Evolutionary conservation across 2,797 vertebrate genomes (phyloP).

Genomic region (Artibeus jamaicensis): DNA sequence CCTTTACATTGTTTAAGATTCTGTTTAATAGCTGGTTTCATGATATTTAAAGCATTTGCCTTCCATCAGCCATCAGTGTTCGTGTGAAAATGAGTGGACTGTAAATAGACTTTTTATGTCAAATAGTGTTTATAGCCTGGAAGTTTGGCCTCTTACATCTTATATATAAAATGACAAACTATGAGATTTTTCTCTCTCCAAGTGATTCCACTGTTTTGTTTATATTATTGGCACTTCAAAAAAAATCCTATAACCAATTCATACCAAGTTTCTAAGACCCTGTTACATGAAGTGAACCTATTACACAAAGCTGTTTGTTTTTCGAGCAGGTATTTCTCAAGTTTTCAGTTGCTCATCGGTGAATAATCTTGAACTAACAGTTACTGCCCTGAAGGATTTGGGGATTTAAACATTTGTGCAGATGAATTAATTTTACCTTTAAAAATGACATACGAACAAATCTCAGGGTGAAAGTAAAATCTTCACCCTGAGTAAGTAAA

Average conservation of each 20-base stretch:
- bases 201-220: background rate
- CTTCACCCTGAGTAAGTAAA: no score
- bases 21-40: background rate
- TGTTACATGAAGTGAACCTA: background rate
- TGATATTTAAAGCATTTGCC: background rate
- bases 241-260: background rate
- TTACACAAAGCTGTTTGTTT: constrained; percentile 2
- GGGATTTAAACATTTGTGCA: constrained; percentile 11
- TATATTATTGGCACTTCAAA: background rate
- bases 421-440: constrained; percentile 24
- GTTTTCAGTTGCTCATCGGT: constrained; percentile 12
- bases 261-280: background rate
- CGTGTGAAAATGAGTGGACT: background rate
- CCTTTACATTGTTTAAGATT: background rate
- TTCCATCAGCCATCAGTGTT: background rate
- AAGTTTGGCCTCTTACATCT: background rate
- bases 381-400: constrained; percentile 31
- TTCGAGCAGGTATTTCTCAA: constrained; percentile 24
- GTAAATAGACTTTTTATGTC: background rate
- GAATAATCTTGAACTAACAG: background rate
- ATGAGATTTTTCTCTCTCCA: background rate
- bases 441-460: constrained; percentile 1
- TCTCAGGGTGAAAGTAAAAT: background rate
- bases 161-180: background rate
- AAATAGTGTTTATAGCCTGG: background rate